phyloP scores from a whole-genome alignment of 2,888 invertebrate genomes.

The Epinotia brunnichana region DNA sequence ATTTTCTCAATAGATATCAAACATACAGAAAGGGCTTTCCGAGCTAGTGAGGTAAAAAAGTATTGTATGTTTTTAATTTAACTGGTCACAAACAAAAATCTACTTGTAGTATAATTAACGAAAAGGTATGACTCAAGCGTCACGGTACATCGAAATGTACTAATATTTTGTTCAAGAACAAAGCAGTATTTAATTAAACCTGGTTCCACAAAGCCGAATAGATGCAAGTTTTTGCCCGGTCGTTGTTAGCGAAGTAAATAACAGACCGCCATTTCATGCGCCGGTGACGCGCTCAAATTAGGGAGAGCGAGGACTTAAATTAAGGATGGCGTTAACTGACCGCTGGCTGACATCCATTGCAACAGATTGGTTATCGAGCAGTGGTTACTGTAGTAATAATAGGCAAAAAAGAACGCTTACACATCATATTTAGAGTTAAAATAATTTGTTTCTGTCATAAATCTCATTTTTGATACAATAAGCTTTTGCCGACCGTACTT shows the following conservation, averaged over 20 bases:
- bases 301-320: slow-evolving; percentile 18
- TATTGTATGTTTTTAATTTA: not conserved
- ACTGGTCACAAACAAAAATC: no score
- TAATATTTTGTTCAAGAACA: not conserved
- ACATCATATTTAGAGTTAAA: not conserved
- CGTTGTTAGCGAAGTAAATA: slow-evolving; percentile 34
- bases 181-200: slow-evolving; percentile 16
- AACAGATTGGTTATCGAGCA: not conserved
- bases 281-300: slow-evolving; percentile 53
- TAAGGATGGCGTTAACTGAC: slow-evolving; percentile 39
- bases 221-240: slow-evolving; percentile 17
- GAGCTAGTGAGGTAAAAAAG: no score
- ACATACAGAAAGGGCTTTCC: no score
- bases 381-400: slow-evolving; percentile 7
- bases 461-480: no score
- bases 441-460: no score
- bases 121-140: no score
- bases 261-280: slow-evolving; percentile 51
- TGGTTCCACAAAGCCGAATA: not conserved
- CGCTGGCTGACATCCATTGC: not conserved
- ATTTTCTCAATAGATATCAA: no score
- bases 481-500: no score
- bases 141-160: no score
- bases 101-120: no score
- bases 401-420: not conserved